Evolutionary conservation across 2,797 vertebrate species (phyloP).

Genomic region (Dermochelys coriacea): DNA sequence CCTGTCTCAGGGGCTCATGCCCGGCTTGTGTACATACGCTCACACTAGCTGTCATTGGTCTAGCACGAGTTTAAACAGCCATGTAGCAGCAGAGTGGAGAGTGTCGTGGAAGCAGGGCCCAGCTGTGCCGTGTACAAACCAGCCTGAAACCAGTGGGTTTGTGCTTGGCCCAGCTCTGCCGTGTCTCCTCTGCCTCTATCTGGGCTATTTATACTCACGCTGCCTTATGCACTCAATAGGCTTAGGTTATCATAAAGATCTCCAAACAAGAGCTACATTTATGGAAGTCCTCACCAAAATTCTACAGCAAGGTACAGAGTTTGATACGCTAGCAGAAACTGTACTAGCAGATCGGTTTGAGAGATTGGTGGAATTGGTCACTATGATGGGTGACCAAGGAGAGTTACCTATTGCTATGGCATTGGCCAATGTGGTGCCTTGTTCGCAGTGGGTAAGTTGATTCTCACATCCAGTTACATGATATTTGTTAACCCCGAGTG

Average conservation of each 20-base stretch:
- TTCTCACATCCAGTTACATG: neutral
- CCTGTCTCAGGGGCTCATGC: neutral
- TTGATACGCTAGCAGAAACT: constrained; percentile 96
- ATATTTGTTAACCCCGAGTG: neutral
- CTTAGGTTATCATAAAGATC: constrained; percentile 97
- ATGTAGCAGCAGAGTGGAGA: neutral
- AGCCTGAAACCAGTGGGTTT: neutral
- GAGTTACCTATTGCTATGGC: constrained; percentile 99
- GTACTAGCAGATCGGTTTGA: constrained; percentile 98
- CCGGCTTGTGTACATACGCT: neutral
- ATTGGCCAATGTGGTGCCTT: constrained; percentile 96
- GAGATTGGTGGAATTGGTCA: constrained; percentile 96
- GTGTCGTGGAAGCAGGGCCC: neutral
- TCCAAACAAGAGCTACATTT: constrained; percentile 98
- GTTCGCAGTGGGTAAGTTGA: constrained; percentile 95
- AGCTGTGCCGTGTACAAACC: neutral
- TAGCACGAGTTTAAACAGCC: neutral
- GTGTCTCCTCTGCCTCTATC: neutral
- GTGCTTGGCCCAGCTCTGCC: neutral
- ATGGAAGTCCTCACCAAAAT: constrained; percentile 99
- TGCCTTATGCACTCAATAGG: no score
- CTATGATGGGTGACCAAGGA: constrained; percentile 99
- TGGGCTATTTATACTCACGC: no score
- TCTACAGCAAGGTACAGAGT: constrained; percentile 98
- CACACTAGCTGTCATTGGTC: neutral